These are phyloP conservation scores for Etheostoma perlongum DNA, from an alignment of 2,797 vertebrate species.

Conservation along the genomic window DNA sequence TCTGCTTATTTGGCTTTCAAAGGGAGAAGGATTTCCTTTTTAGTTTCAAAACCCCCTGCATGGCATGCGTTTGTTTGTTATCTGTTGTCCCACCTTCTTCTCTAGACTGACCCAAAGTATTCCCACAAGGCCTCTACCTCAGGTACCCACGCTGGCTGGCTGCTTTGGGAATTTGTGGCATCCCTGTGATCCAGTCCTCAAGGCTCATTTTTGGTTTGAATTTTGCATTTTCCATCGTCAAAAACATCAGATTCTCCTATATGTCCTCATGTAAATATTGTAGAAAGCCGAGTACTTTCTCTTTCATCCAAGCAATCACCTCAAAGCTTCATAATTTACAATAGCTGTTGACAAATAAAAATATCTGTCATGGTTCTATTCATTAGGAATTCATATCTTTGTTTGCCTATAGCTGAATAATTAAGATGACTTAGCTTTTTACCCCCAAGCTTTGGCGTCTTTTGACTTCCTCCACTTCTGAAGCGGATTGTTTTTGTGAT, in stretches of 20 bases:
- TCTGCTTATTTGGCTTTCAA: conserved; percentile 84
- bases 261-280: conserved; percentile 34
- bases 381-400: conserved; percentile 78
- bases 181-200: conserved; percentile 50
- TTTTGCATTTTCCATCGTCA: conserved; percentile 33
- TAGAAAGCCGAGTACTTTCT: conserved; percentile 10
- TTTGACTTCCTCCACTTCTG: conserved; percentile 80
- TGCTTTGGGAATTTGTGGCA: conserved; percentile 64
- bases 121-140: conserved; percentile 60
- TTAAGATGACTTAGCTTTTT: conserved; percentile 84
- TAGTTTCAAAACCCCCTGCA: conserved; percentile 58
- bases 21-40: conserved; percentile 70
- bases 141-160: conserved; percentile 33
- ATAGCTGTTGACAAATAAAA: conserved; percentile 46
- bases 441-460: conserved; percentile 79
- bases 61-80: conserved; percentile 60
- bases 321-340: conserved; percentile 14
- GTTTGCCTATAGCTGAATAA: conserved; percentile 81
- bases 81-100: conserved; percentile 52
- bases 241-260: conserved; percentile 22
- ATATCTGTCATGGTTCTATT: conserved; percentile 58
- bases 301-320: conserved; percentile 42
- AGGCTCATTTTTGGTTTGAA: conserved; percentile 51
- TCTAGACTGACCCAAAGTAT: conserved; percentile 60
- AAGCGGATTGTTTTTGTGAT: conserved; percentile 82